phyloP scores from a whole-genome alignment of 92 coral and sea anemone species.

The Siderastrea siderea region DNA sequence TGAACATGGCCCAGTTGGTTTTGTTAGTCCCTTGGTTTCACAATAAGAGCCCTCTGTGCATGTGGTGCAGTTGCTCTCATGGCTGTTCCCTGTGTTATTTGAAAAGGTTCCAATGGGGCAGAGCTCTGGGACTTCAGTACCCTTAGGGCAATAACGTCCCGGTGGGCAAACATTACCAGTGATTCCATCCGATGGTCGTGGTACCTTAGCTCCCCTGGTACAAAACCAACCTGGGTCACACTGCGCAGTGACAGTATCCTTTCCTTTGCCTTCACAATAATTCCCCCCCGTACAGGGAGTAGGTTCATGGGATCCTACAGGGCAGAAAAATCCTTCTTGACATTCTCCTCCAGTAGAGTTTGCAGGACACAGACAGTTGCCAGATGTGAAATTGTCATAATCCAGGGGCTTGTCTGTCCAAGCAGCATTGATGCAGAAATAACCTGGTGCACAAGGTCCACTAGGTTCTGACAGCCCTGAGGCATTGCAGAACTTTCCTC shows the following conservation, averaged over 20 bases:
- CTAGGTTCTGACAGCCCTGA: constrained; percentile 89
- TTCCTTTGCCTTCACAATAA: constrained; percentile 87
- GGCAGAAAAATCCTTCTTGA: constrained; percentile 95
- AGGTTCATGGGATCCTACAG: constrained; percentile 89
- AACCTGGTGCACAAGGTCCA: constrained; percentile 89
- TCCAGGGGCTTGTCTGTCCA: constrained; percentile 88
- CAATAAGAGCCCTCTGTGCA: constrained; percentile 93
- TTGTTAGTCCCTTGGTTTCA: constrained; percentile 76
- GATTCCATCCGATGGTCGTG: constrained; percentile 90
- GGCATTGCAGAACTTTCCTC: constrained; percentile 86
- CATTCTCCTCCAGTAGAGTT: constrained; percentile 98
- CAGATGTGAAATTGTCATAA: constrained; percentile 94
- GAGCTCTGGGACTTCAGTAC: constrained; percentile 75
- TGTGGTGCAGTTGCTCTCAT: constrained; percentile 57
- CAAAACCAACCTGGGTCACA: constrained; percentile 97
- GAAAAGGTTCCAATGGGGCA: constrained; percentile 92
- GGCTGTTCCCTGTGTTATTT: constrained; percentile 89
- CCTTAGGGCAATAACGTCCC: constrained; percentile 83
- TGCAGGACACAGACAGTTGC: constrained; percentile 95
- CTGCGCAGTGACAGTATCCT: constrained; percentile 66
- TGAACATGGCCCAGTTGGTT: constrained; percentile 84
- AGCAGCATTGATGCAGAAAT: constrained; percentile 95
- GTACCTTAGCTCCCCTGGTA: constrained; percentile 80
- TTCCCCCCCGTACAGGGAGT: constrained; percentile 88
- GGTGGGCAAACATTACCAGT: constrained; percentile 93